Conservation (phyloP, 2,113 vertebrate species). For the Cranoglanis bouderius region DNA sequence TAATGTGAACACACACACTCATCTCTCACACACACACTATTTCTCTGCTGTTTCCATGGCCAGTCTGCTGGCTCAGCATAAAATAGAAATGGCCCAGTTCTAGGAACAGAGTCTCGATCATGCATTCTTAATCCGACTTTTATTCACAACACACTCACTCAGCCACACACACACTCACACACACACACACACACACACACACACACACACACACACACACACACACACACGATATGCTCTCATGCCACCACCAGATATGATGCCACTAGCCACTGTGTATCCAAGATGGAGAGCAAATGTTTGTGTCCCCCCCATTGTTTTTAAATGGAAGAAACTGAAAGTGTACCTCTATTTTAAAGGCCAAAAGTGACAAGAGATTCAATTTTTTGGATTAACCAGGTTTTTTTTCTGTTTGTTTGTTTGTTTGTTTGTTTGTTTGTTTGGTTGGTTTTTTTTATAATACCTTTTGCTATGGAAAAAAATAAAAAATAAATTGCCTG, state of each 20-base stretch:
- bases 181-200: not conserved
- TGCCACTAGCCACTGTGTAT: not conserved
- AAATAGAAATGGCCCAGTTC: conserved; percentile 48
- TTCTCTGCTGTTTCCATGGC: conserved; percentile 12
- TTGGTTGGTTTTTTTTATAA: too few relatives aligned
- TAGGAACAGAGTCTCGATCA: conserved; percentile 35
- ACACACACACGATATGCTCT: not conserved
- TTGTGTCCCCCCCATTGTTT: not conserved
- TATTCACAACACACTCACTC: not conserved
- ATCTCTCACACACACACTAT: conserved; percentile 10
- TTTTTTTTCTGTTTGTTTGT: too few relatives aligned
- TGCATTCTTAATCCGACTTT: conserved; percentile 43
- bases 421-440: too few relatives aligned
- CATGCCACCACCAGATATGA: not conserved
- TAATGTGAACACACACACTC: conserved; percentile 36
- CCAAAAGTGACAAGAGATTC: too few relatives aligned
- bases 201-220: not conserved
- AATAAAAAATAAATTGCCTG: not conserved
- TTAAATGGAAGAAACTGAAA: not conserved
- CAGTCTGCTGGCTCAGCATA: conserved; percentile 45
- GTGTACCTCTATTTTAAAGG: too few relatives aligned
- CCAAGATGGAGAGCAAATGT: not conserved
- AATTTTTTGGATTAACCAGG: too few relatives aligned
- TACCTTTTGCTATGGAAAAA: too few relatives aligned
- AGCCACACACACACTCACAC: not conserved